Conservation (phyloP, 2,888 invertebrate species). For the Lacanobia wlatinum region DNA sequence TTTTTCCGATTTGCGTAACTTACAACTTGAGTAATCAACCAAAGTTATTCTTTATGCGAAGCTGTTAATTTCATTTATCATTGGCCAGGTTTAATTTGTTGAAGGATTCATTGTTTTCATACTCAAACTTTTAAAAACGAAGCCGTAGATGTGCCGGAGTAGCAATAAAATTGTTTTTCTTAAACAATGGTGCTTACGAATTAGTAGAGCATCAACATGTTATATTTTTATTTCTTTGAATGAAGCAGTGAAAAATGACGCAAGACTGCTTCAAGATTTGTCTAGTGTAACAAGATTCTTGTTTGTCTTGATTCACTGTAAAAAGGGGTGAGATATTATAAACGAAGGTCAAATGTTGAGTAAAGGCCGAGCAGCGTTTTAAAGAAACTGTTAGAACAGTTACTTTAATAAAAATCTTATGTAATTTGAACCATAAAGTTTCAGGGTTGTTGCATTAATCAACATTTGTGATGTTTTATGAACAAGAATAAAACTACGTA, state of each 20-base stretch:
- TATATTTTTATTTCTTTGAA: not conserved
- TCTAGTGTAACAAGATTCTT: not conserved
- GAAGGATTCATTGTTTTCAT: constrained; percentile 39
- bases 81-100: constrained; percentile 53
- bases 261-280: not conserved
- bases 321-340: not conserved
- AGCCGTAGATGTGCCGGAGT: constrained; percentile 10
- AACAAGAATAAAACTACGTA: too few relatives aligned
- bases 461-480: too few relatives aligned
- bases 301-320: not conserved
- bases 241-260: not conserved
- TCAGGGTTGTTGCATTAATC: too few relatives aligned
- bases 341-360: not conserved
- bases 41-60: constrained; percentile 74
- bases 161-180: constrained; percentile 20
- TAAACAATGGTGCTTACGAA: constrained; percentile 22
- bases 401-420: too few relatives aligned
- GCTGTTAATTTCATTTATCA: constrained; percentile 64
- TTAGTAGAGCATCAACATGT: not conserved
- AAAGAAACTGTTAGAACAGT: too few relatives aligned
- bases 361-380: not conserved
- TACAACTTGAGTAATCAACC: constrained; percentile 76
- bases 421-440: too few relatives aligned
- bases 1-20: constrained; percentile 86
- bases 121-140: constrained; percentile 39